Conservation (phyloP, 1,140 invertebrate species). For the Drosophila mayri region DNA sequence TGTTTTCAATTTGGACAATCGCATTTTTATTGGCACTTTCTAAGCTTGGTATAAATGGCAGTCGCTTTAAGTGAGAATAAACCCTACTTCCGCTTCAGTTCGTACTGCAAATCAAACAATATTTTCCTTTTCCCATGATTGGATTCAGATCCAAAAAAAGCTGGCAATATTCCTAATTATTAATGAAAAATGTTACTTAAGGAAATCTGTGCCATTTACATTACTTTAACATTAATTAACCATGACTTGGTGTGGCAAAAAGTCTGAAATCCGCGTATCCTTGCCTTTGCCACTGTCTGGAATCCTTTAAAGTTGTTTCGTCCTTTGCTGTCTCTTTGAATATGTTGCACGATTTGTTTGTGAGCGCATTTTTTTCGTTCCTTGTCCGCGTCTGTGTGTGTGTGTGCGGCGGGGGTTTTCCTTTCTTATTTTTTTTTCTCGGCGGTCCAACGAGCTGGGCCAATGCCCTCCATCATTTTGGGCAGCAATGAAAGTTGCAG, state of each 20-base stretch:
- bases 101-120: background rate
- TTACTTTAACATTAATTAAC: constrained; percentile 1
- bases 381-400: constrained; percentile 6
- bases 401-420: constrained; percentile 7
- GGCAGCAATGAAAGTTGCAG: constrained; percentile 61
- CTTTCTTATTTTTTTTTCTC: background rate
- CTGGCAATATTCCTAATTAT: no score
- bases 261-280: background rate
- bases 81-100: no score
- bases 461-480: constrained; percentile 44
- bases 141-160: no score
- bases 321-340: constrained; percentile 44
- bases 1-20: constrained; percentile 12
- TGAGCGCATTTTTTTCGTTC: constrained; percentile 37
- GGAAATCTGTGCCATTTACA: background rate
- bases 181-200: background rate
- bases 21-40: constrained; percentile 5
- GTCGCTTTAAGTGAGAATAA: background rate
- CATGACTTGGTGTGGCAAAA: constrained; percentile 4
- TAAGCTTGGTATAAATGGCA: background rate
- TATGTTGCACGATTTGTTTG: constrained; percentile 72
- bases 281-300: background rate
- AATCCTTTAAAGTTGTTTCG: constrained; percentile 41
- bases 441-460: constrained; percentile 30
- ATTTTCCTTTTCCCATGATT: no score